phyloP scores from a whole-genome alignment of 2,888 invertebrate species.

The Trachelus tabidus region DNA sequence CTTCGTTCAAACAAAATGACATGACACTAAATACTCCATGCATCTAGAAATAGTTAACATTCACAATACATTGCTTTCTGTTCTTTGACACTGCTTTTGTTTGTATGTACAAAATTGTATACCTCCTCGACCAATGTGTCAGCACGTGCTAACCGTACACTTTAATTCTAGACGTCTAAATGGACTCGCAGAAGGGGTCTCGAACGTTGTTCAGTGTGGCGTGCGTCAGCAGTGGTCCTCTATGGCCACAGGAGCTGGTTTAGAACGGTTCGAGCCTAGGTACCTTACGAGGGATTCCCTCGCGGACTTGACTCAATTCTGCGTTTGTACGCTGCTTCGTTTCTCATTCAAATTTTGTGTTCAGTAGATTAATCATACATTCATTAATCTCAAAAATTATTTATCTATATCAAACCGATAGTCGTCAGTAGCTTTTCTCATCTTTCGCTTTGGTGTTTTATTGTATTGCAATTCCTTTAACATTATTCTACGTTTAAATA shows the following conservation, averaged over 20 bases:
- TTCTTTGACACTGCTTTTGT: background rate
- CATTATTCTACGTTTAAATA: slow-evolving; percentile 5
- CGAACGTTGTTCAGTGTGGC: slow-evolving; percentile 76
- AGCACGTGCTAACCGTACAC: background rate
- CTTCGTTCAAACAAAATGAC: background rate
- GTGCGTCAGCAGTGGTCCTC: slow-evolving; percentile 73
- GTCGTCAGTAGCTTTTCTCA: background rate
- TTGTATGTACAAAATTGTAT: background rate
- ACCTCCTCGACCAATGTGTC: background rate
- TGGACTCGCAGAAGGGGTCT: slow-evolving; percentile 78
- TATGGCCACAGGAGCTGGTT: slow-evolving; percentile 41
- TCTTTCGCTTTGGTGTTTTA: slow-evolving; percentile 11
- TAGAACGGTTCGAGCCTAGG: slow-evolving; percentile 74
- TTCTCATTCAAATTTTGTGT: background rate
- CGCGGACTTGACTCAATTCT: background rate
- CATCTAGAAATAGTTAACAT: background rate
- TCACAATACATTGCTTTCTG: background rate
- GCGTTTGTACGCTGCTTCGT: background rate
- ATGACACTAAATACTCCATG: background rate
- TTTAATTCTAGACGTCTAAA: slow-evolving; percentile 72
- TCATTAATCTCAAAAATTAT: background rate
- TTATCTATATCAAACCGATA: background rate
- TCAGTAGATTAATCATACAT: background rate
- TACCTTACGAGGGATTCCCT: slow-evolving; percentile 53
- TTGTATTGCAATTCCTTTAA: slow-evolving; percentile 12